Conservation (phyloP, 1,140 invertebrate species). For the Macrocentrus cingulum region DNA sequence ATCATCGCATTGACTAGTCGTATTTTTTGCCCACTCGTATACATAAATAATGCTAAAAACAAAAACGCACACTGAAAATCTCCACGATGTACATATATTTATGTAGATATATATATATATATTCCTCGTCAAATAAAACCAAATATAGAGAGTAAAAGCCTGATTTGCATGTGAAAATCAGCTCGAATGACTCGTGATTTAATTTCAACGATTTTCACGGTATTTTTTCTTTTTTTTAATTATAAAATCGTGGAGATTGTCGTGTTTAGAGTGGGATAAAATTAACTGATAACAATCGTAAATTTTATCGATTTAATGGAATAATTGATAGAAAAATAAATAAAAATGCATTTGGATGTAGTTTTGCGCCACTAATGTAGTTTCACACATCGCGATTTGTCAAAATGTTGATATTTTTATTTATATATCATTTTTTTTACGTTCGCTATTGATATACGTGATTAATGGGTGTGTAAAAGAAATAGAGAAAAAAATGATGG, state of each 20-base stretch:
- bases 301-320: constrained; percentile 5
- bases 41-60: no score
- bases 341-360: constrained; percentile 5
- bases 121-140: constrained; percentile 18
- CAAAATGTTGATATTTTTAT: constrained; percentile 42
- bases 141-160: constrained; percentile 23
- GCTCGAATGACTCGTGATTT: background rate
- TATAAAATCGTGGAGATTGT: constrained; percentile 50
- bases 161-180: constrained; percentile 15
- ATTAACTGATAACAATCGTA: background rate
- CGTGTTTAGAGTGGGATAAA: constrained; percentile 20
- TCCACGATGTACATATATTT: background rate
- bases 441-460: constrained; percentile 54
- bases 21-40: no score
- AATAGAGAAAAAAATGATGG: constrained; percentile 12
- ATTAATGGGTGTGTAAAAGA: constrained; percentile 28
- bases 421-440: constrained; percentile 48
- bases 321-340: no score
- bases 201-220: background rate
- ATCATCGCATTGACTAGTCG: no score
- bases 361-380: constrained; percentile 4
- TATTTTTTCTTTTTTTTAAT: constrained; percentile 1
- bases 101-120: constrained; percentile 1
- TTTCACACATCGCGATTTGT: constrained; percentile 23
- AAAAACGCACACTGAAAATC: no score